These are phyloP conservation scores for Polia nebulosa DNA, from an alignment of 2,888 invertebrate genomes.

Conservation along the genomic window DNA sequence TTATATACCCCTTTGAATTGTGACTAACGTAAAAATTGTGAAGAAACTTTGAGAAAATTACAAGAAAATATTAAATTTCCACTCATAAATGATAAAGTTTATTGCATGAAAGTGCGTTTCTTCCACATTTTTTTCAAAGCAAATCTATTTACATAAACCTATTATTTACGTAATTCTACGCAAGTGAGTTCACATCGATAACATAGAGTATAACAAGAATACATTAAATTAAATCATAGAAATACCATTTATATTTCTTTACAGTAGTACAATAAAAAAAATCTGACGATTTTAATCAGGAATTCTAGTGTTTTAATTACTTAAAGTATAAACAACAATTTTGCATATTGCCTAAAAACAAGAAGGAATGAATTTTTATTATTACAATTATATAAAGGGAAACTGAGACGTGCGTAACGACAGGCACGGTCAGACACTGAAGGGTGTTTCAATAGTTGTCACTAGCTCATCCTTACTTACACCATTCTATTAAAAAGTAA, in stretches of 20 bases:
- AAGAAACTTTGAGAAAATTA: constrained; percentile 54
- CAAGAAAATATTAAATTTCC: constrained; percentile 56
- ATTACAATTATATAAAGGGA: constrained; percentile 76
- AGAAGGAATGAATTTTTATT: constrained; percentile 85
- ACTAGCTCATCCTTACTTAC: constrained; percentile 67
- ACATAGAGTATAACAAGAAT: constrained; percentile 72
- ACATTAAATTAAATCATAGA: constrained; percentile 75
- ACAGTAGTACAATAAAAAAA: constrained; percentile 76
- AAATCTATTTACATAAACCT: constrained; percentile 88
- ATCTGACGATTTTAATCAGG: constrained; percentile 70
- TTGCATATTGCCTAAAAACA: constrained; percentile 81
- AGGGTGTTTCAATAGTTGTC: constrained; percentile 62
- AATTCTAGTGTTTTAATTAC: constrained; percentile 61
- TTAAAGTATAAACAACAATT: constrained; percentile 78
- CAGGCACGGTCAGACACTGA: constrained; percentile 51
- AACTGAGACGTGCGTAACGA: constrained; percentile 68
- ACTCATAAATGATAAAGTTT: constrained; percentile 63
- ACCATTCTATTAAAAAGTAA: constrained; percentile 61
- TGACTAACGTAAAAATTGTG: constrained; percentile 57
- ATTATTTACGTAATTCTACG: constrained; percentile 79
- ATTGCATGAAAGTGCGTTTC: constrained; percentile 71
- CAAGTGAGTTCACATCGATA: constrained; percentile 75
- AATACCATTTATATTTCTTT: constrained; percentile 76
- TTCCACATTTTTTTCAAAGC: constrained; percentile 74
- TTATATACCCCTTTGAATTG: constrained; percentile 61